Percentiles rank a stretch among this genome's conserved stretches.
Evolutionary conservation across 2,113 vertebrate species (phyloP).

Genomic region (Pedionomus torquatus): DNA sequence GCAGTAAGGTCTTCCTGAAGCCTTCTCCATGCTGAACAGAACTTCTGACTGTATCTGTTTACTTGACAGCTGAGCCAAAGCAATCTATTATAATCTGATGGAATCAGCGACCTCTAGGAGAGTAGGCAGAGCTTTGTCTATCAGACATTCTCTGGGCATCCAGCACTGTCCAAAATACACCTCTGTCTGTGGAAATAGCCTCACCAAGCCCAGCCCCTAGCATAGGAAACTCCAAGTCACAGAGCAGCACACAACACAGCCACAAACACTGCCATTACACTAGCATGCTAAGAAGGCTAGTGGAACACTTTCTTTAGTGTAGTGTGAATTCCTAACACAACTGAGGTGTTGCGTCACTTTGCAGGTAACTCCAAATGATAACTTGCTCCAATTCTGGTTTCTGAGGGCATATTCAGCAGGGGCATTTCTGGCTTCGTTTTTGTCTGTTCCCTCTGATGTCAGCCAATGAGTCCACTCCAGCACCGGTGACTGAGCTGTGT

Average conservation of each 20-base stretch:
- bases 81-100: neutral
- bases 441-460: neutral
- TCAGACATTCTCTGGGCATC: neutral
- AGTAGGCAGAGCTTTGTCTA: neutral
- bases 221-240: neutral
- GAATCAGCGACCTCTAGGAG: neutral
- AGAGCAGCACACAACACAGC: neutral
- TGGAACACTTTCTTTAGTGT: neutral
- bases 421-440: neutral
- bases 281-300: neutral
- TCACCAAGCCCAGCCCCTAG: neutral
- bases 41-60: neutral
- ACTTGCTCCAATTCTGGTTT: neutral
- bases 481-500: neutral
- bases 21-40: too few species aligned
- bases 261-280: neutral
- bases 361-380: neutral
- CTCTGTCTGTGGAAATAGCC: neutral
- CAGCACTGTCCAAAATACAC: neutral
- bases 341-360: neutral
- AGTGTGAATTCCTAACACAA: fast-evolving
- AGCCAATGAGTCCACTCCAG: neutral
- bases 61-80: neutral
- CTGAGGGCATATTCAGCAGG: neutral
- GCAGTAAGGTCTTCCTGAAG: too few species aligned